Evolutionary conservation across 2,113 vertebrate species (phyloP), one percentile per base, ranked within the genome.

Genomic region (Larimichthys polyactis): DNA sequence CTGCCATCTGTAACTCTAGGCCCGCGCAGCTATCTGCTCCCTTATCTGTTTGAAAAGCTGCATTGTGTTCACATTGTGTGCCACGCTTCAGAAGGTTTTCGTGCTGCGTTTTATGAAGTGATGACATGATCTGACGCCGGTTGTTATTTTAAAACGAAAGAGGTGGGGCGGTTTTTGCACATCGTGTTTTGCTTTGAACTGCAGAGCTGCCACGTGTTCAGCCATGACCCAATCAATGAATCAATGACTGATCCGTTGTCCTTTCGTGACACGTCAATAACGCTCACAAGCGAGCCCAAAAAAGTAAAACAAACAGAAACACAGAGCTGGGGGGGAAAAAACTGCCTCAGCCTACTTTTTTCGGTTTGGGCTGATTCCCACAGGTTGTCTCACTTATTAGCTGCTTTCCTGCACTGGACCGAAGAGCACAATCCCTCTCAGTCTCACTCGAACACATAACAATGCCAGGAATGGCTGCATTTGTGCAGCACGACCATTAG

Each of bases 381-480:
- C 86, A 89, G 89, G 87, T 88, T 87, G 87, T 78, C 84, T 90
- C 87, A 84, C 83, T 87, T 90, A 80, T 85, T 85, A 83, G 87
- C 75, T 76, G 84, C 78, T 86, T 91, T 86, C 81, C 81, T 85
- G 80, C 71, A 24, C 75, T 43, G 75, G 78, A 83, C 78, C 72
- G 16, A 66, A 67, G 70, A 79, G 83, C 86, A 91, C 89, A 91
- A 90, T 84, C 88, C 83, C 90, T 79, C 87, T 89, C 90, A 89
- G 86, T 92, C 83, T 87, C 81, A 78, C 80, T 82, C 63, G 2
- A 85, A 88, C 87, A 88, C 83, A 77, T 36, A 88, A 89, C 88
- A 92, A 91, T 91, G 80, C 78, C 87, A 88, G 90, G 82, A 90
- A 86, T 87, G 86, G 84, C 72, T 79, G 81, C 70, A 70, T 90